A percentile compares a stretch with the other conserved stretches of the same genome.
phyloP scores from a whole-genome alignment of 1,140 invertebrate species.

The Chlorops oryzae region DNA sequence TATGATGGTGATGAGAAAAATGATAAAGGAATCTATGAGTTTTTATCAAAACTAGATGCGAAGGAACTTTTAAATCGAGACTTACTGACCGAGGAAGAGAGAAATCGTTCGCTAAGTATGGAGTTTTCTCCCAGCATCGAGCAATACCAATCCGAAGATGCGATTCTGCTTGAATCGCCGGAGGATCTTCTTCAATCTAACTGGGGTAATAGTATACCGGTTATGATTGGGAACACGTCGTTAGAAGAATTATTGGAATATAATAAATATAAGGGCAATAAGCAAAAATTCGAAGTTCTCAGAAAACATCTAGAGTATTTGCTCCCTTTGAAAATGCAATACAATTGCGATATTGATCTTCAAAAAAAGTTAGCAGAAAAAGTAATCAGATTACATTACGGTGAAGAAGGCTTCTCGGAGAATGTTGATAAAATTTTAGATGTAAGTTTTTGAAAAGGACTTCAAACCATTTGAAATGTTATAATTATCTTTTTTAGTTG shows the following conservation, averaged over 20 bases:
- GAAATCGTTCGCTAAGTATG: background rate
- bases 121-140: slow-evolving; percentile 25
- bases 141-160: slow-evolving; percentile 14
- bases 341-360: slow-evolving; percentile 11
- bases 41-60: slow-evolving; percentile 17
- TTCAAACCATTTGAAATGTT: background rate
- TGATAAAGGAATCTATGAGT: slow-evolving; percentile 16
- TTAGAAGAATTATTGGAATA: slow-evolving; percentile 2
- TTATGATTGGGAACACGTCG: slow-evolving; percentile 25
- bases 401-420: slow-evolving; percentile 6
- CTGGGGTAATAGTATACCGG: slow-evolving; percentile 31
- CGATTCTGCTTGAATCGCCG: slow-evolving; percentile 21
- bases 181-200: slow-evolving; percentile 19
- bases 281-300: background rate
- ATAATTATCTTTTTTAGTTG: slow-evolving; percentile 1
- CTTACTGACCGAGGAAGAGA: slow-evolving; percentile 17
- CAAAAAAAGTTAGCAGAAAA: slow-evolving; percentile 17
- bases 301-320: slow-evolving; percentile 9
- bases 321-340: slow-evolving; percentile 18
- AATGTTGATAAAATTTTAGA: background rate
- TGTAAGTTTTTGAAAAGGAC: background rate
- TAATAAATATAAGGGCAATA: background rate
- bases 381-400: slow-evolving; percentile 18
- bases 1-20: slow-evolving; percentile 30
- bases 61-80: slow-evolving; percentile 14